Evolutionary conservation across 2,888 invertebrate genomes (phyloP), one percentile per base, ranked within the genome.

Genomic region (Papilio elwesi): DNA sequence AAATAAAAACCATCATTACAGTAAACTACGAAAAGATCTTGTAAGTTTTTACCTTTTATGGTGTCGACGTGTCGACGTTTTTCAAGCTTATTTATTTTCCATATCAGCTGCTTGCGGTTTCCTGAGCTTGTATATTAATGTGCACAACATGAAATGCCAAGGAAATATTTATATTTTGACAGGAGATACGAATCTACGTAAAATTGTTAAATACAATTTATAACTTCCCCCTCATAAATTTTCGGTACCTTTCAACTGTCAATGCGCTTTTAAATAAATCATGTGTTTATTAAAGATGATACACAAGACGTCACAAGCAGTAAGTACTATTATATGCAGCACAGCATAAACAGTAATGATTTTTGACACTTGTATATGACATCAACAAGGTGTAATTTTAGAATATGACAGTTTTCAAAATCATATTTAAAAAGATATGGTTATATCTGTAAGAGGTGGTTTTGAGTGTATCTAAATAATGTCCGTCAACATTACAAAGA

Each of bases 61-160:
- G 49, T 52, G 51, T n/a, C 7, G n/a, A 51, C 49, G 49, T 52
- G 51, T n/a, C 7, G 36, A 51, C 59, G 36, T 68, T 59, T 68
- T 68, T 59, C 47, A 71, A 51, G 26, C 43, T 73, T 73, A 73
- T 73, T 73, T 65, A 73, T 69, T 68, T 73, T 73, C 55, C 49
- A 68, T 15, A 57, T 53, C 48, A 51, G 62, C 64, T 26, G 13
- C 11, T n/a, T 43, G 43, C 47, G 57, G n/a, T 69, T 73, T 73
- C 65, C 73, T 57, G 38, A 16, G 43, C 62, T 43, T 43, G 43
- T 26, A 38, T 55, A 43, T 65, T 55, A 67, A 52, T 53, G 62
- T 62, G 43, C 47, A 47, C 38, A 51, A 36, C 13, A 63, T 52
- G 63, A 68, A 73, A 65, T 73, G 65, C 47, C 65, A 73, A 73